Evolutionary conservation across 2,113 vertebrate species (phyloP).

Genomic region (Neotragus moschatus): DNA sequence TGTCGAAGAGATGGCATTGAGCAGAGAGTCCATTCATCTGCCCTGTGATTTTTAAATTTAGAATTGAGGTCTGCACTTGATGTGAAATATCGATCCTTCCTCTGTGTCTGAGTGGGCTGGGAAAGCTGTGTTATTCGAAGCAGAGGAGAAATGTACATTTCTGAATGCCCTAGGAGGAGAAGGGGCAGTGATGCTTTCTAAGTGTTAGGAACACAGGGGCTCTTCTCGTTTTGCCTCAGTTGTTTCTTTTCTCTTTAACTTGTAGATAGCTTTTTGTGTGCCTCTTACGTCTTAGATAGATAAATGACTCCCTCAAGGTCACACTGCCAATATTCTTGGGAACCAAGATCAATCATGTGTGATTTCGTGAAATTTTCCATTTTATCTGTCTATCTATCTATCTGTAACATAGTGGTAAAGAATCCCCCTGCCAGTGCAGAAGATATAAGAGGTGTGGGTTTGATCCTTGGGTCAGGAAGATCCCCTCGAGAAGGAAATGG

Average conservation of each 20-base stretch:
- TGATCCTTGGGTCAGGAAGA: background rate
- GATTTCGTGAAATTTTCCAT: background rate
- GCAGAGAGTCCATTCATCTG: background rate
- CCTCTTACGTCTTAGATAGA: background rate
- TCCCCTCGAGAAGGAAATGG: background rate
- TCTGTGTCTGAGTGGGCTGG: background rate
- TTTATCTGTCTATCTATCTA: background rate
- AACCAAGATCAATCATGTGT: background rate
- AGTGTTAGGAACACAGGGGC: background rate
- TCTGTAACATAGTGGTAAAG: background rate
- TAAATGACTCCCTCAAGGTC: background rate
- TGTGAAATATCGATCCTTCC: background rate
- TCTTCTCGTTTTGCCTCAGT: background rate
- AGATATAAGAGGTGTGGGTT: background rate
- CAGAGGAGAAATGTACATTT: background rate
- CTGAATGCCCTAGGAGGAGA: background rate
- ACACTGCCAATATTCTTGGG: background rate
- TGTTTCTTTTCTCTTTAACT: background rate
- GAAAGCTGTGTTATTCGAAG: background rate
- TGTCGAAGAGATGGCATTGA: background rate
- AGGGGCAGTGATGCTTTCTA: no score
- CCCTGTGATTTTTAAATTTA: constrained; percentile 1
- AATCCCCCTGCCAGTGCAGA: background rate
- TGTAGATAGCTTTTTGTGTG: background rate
- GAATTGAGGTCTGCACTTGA: background rate